These are phyloP conservation scores for Amblyjoppa proteus DNA, from an alignment of 2,888 invertebrate genomes.

Conservation along the genomic window DNA sequence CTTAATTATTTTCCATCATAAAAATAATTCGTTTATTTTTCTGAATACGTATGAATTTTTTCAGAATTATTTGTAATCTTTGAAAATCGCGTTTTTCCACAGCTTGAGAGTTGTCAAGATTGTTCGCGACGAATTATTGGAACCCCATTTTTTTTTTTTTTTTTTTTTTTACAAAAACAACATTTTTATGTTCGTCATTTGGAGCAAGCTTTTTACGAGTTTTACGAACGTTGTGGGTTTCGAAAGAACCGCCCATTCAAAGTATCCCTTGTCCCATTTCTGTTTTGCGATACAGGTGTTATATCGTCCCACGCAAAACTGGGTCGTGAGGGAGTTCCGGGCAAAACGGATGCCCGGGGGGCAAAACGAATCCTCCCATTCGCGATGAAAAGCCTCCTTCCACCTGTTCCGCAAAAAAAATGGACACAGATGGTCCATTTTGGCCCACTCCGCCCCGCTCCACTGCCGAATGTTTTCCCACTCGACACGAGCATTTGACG, in stretches of 20 bases:
- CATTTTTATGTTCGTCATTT: not conserved
- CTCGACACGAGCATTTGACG: not conserved
- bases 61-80: too few species aligned
- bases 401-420: not conserved
- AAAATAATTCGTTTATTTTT: too few species aligned
- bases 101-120: not conserved
- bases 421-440: not conserved
- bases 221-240: not conserved
- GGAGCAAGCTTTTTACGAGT: not conserved
- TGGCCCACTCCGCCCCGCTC: not conserved
- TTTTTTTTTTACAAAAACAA: not conserved
- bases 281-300: constrained; percentile 29
- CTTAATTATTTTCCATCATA: too few species aligned
- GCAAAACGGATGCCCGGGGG: not conserved
- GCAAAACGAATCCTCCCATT: not conserved
- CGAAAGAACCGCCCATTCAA: constrained; percentile 9
- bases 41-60: too few species aligned
- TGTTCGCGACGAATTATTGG: not conserved
- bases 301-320: constrained; percentile 46
- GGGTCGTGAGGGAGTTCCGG: constrained; percentile 19
- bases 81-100: too few species aligned
- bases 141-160: not conserved
- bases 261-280: constrained; percentile 11
- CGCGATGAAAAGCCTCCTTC: not conserved
- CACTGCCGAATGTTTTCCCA: not conserved